Conservation (phyloP, 2,113 vertebrate species). For the Ochotona princeps region DNA sequence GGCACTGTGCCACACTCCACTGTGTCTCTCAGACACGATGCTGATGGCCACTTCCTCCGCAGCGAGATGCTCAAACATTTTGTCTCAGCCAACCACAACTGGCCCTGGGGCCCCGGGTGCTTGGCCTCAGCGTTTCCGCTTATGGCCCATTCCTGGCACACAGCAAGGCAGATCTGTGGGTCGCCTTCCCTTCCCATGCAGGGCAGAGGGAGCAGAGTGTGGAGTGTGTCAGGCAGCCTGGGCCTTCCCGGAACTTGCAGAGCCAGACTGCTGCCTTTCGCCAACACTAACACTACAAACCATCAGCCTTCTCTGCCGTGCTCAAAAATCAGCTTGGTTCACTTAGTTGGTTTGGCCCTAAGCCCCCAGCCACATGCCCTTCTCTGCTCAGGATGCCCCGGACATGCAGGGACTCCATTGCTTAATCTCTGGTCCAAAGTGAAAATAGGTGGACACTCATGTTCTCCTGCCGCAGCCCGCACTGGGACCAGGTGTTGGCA, state of each 20-base stretch:
- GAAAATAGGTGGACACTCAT: neutral
- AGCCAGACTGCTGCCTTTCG: neutral
- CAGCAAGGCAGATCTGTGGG: neutral
- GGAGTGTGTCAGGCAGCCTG: no score
- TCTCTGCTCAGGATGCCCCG: neutral
- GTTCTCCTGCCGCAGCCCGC: neutral
- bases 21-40: neutral
- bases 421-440: neutral
- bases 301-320: fast-evolving
- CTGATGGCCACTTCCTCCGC: neutral
- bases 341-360: neutral
- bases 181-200: fast-evolving
- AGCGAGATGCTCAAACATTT: neutral
- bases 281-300: neutral
- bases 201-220: neutral
- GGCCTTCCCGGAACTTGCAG: neutral
- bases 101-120: fast-evolving
- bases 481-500: neutral
- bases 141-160: neutral
- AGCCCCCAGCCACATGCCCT: neutral
- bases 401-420: neutral
- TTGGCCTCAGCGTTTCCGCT: neutral
- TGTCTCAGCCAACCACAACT: neutral
- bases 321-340: neutral
- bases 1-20: neutral